Evolutionary conservation across 2,797 vertebrate species (phyloP), one percentile per base, ranked within the genome.

Genomic region (Ceryle rudis): DNA sequence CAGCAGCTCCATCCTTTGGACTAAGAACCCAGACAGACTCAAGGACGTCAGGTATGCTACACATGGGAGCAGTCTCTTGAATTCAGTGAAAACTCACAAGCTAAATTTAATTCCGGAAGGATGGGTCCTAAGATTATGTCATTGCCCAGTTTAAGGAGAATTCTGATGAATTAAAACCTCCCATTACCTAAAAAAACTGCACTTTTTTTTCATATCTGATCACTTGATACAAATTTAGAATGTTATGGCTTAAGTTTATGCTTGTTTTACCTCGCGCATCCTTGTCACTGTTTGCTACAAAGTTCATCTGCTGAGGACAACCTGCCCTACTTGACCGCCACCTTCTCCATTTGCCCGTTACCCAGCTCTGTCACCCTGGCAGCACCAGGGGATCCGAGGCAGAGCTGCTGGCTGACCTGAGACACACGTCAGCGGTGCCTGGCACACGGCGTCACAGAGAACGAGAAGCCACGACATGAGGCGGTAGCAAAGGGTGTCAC

Each of bases 11-110:
- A 29, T 28, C 33, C 52, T 39, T 4, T 1, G 11, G 41, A 74
- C 41, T 44, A 18, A 47, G 28, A 71, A 33, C 64, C 16, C 69
- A n/a, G 19, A 23, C 11, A 51, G 20, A 26, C 16, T 47, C 14
- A 29, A 42, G 19, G 64, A 83, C 6, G 1, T 5, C 11, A 16
- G 8, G 16, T 52, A 28, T 21, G 6, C 35, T 39, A 47, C 20
- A 25, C 7, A 3, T 0, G 0, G n/a, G 17, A 80, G 31, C 0
- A 44, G 10, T 7, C 52, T 25, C 20, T 10, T 31, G 31, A 64
- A 61, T 33, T 64, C 17, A 42, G 16, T 9, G 16, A 69, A 41
- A 71, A 81, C 14, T 28, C 41, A 69, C 33, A 35, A 6, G 33
- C 18, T 67, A 5, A 33, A 39, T 31, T 54, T 33, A 61, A 57